Percentiles rank a stretch among this genome's conserved stretches.
Evolutionary conservation across 2,888 invertebrate species (phyloP).

Genomic region (Microctonus aethiopoides): DNA sequence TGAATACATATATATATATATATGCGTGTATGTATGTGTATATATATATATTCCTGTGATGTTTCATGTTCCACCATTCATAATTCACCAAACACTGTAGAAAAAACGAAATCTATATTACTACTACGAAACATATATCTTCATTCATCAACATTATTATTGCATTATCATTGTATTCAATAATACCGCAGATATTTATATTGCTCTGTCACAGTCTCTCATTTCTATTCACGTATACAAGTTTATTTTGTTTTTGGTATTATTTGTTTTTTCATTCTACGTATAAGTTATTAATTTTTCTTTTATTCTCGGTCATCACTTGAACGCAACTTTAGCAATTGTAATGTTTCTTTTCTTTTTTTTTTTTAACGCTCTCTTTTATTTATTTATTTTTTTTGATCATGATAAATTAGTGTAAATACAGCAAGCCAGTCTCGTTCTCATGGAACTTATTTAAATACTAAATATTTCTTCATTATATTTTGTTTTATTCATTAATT

Average conservation of each 20-base stretch:
- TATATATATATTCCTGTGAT: background rate
- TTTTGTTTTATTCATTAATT: constrained; percentile 13
- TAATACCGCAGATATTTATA: constrained; percentile 33
- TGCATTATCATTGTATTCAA: constrained; percentile 41
- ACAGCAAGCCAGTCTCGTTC: constrained; percentile 39
- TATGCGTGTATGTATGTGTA: background rate
- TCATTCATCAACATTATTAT: constrained; percentile 35
- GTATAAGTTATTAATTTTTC: background rate
- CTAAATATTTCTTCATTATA: constrained; percentile 10
- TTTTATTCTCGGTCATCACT: background rate
- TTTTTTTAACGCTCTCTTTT: background rate
- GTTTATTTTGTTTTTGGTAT: constrained; percentile 1
- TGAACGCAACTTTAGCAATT: constrained; percentile 14
- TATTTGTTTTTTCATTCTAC: constrained; percentile 6
- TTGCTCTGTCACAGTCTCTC: constrained; percentile 21
- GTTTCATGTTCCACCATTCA: constrained; percentile 15
- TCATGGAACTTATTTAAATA: constrained; percentile 29
- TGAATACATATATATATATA: too few relatives aligned
- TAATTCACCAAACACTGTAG: background rate
- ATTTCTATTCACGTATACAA: constrained; percentile 24
- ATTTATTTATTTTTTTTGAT: constrained; percentile 21
- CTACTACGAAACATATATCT: constrained; percentile 23
- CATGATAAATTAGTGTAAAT: constrained; percentile 32
- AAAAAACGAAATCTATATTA: constrained; percentile 12
- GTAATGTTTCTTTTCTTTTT: constrained; percentile 23